These are phyloP conservation scores for Caenorhabditis japonica DNA, from an alignment of 2,888 invertebrate species.

Conservation along the genomic window DNA sequence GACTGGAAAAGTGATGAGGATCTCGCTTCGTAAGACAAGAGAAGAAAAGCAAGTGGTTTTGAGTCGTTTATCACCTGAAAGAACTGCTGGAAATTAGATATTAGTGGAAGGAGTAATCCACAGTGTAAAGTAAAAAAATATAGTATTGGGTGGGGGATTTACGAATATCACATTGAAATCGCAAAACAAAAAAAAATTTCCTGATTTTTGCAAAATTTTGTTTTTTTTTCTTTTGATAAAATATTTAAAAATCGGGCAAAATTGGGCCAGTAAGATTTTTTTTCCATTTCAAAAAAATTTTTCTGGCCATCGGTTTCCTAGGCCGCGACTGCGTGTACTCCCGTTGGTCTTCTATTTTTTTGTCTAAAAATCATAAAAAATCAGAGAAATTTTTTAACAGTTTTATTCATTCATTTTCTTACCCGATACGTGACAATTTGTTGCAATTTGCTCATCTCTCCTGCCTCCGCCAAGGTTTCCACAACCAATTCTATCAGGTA, in stretches of 20 bases:
- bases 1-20: constrained; percentile 64
- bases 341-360: too few species aligned
- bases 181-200: too few species aligned
- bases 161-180: too few species aligned
- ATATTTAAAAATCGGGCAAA: too few species aligned
- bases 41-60: constrained; percentile 63
- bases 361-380: too few species aligned
- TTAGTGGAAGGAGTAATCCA: not conserved
- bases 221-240: too few species aligned
- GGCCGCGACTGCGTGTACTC: too few species aligned
- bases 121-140: not conserved
- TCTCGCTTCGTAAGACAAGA: constrained; percentile 61
- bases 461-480: constrained; percentile 57
- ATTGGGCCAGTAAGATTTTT: too few species aligned
- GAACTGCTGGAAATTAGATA: not conserved
- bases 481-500: constrained; percentile 67
- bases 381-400: not conserved
- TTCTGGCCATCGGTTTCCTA: too few species aligned
- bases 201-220: too few species aligned
- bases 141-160: too few species aligned
- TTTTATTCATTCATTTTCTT: not conserved
- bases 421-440: constrained; percentile 67
- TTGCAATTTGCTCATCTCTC: constrained; percentile 60
- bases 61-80: constrained; percentile 61
- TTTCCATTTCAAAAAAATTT: too few species aligned